phyloP scores from a whole-genome alignment of 2,888 invertebrate species.

The Orthosia gothica region DNA sequence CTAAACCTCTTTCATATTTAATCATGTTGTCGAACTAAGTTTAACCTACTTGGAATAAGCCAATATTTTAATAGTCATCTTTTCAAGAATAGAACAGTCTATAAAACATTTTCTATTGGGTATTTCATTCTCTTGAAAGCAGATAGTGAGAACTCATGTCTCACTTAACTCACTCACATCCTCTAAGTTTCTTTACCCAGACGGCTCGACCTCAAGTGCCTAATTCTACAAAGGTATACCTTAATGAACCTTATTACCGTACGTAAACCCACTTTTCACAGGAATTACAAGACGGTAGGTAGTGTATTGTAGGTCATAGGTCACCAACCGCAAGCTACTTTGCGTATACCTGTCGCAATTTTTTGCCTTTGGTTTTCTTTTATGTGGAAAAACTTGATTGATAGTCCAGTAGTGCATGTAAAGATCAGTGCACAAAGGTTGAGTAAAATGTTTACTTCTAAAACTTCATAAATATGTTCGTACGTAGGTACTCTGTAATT shows the following conservation, averaged over 20 bases:
- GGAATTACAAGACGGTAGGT: conserved; percentile 17
- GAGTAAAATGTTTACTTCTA: background rate
- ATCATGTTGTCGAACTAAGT: background rate
- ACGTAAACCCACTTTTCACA: conserved; percentile 37
- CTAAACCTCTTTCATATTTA: background rate
- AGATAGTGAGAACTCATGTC: too few species aligned
- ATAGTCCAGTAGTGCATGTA: background rate
- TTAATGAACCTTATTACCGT: conserved; percentile 29
- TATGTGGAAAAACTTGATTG: background rate
- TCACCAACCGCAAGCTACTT: conserved; percentile 34
- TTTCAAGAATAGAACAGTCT: too few species aligned
- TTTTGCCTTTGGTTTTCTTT: conserved; percentile 5
- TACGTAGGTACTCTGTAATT: too few species aligned
- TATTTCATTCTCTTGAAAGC: too few species aligned
- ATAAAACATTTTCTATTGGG: too few species aligned
- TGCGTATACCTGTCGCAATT: background rate
- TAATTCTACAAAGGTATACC: conserved; percentile 1
- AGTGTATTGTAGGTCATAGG: conserved; percentile 50
- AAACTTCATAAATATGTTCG: too few species aligned
- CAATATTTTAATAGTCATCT: background rate
- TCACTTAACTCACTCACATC: too few species aligned
- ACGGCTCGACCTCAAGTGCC: conserved; percentile 3
- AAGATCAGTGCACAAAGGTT: too few species aligned
- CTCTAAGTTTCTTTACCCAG: background rate
- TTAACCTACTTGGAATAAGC: background rate